A percentile compares a stretch with the other conserved stretches of the same genome.
Evolutionary conservation across 2,888 invertebrate genomes (phyloP).

Genomic region (Stegophylla sp.): DNA sequence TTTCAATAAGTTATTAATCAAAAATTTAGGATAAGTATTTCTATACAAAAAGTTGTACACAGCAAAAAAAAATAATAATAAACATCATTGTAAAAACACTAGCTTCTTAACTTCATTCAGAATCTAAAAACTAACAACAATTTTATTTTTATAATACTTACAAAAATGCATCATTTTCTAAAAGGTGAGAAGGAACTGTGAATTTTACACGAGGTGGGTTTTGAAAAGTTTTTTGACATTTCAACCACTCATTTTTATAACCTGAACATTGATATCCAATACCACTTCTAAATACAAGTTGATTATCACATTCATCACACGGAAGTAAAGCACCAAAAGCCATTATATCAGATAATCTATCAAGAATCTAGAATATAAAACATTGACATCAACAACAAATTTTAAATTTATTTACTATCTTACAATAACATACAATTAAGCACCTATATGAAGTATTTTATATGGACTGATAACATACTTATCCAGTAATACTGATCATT

Average conservation of each 20-base stretch:
- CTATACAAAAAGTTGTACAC: too few relatives aligned
- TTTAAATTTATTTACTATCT: conserved; percentile 70
- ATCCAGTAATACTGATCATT: too few relatives aligned
- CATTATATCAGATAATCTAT: conserved; percentile 82
- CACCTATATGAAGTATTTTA: too few relatives aligned
- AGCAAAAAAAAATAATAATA: too few relatives aligned
- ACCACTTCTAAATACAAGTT: conserved; percentile 73
- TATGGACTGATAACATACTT: too few relatives aligned
- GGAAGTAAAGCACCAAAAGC: conserved; percentile 82
- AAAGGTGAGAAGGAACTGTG: conserved; percentile 72
- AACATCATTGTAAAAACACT: too few relatives aligned
- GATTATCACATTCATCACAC: conserved; percentile 83
- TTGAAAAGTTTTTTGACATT: conserved; percentile 77
- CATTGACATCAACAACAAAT: conserved; percentile 66
- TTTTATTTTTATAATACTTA: conserved; percentile 63
- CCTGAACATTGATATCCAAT: conserved; percentile 87
- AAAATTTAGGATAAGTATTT: too few relatives aligned
- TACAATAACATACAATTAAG: neutral
- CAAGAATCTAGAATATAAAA: conserved; percentile 71
- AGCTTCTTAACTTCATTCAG: too few relatives aligned
- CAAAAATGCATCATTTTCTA: conserved; percentile 69
- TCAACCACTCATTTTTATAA: conserved; percentile 85
- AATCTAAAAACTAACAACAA: too few relatives aligned
- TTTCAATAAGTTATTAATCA: too few relatives aligned
- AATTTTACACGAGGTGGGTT: conserved; percentile 78